phyloP scores from a whole-genome alignment of 1,140 invertebrate genomes.

The Leptinotarsa lineolata region DNA sequence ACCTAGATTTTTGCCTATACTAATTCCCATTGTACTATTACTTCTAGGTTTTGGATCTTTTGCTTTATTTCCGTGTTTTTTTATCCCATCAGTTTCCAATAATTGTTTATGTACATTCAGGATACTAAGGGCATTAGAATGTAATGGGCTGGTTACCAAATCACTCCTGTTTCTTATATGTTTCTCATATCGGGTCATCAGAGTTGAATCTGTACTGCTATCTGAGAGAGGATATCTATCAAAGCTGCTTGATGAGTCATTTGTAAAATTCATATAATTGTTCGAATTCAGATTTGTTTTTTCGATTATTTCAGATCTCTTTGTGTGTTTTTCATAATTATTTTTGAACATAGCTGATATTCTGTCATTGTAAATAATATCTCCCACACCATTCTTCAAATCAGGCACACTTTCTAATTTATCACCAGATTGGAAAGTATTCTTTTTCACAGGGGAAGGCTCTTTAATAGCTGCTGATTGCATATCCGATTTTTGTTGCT shows the following conservation, averaged over 20 bases:
- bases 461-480: not conserved
- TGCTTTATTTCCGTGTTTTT: not conserved
- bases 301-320: not conserved
- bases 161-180: slow-evolving; percentile 26
- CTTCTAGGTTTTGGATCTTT: slow-evolving; percentile 22
- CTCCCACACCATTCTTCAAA: slow-evolving; percentile 40
- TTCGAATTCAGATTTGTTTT: not conserved
- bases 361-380: slow-evolving; percentile 22
- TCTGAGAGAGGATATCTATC: slow-evolving; percentile 36
- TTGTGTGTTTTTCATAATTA: not conserved
- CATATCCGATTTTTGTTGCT: not conserved
- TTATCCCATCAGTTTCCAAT: slow-evolving; percentile 1
- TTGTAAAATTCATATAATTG: not conserved
- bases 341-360: not conserved
- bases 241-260: slow-evolving; percentile 22
- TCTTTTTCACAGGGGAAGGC: slow-evolving; percentile 28
- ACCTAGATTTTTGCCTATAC: slow-evolving; percentile 42
- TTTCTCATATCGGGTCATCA: slow-evolving; percentile 43
- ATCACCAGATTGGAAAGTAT: slow-evolving; percentile 50
- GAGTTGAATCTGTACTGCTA: slow-evolving; percentile 47
- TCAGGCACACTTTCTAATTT: slow-evolving; percentile 53
- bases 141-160: slow-evolving; percentile 32
- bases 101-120: slow-evolving; percentile 40
- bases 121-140: slow-evolving; percentile 36
- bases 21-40: slow-evolving; percentile 31